Percentiles rank a stretch among this genome's conserved stretches.
phyloP scores from a whole-genome alignment of 2,888 invertebrate genomes.

The Luperina nickerlii region DNA sequence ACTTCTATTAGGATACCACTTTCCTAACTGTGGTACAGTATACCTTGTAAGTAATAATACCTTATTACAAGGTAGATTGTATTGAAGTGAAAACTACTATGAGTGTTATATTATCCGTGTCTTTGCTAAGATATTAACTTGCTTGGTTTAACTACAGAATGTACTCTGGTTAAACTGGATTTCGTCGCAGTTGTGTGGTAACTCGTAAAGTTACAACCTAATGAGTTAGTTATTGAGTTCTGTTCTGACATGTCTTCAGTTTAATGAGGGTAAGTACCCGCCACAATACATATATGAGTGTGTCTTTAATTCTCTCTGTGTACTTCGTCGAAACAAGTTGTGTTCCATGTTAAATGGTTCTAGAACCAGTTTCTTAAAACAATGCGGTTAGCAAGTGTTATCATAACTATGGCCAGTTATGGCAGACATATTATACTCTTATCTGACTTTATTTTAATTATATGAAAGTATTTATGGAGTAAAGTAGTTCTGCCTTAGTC shows the following conservation, averaged over 20 bases:
- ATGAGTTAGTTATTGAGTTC: slow-evolving; percentile 4
- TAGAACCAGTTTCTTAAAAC: neutral
- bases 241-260: neutral
- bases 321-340: neutral
- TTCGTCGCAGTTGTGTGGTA: neutral
- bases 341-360: neutral
- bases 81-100: neutral
- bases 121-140: slow-evolving; percentile 4
- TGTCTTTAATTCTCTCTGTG: neutral
- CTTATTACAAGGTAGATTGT: too few relatives aligned
- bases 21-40: neutral
- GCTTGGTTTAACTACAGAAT: slow-evolving; percentile 10
- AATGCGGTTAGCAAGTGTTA: neutral
- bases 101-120: too few relatives aligned
- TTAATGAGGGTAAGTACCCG: neutral
- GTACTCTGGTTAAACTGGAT: slow-evolving; percentile 10
- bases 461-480: too few relatives aligned
- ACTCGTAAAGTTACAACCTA: slow-evolving; percentile 12
- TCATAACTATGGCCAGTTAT: too few relatives aligned
- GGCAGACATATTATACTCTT: too few relatives aligned
- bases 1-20: too few relatives aligned
- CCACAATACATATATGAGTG: neutral
- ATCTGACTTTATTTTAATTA: neutral
- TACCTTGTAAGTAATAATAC: too few relatives aligned
- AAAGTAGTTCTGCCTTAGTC: neutral